Evolutionary conservation across 1,140 invertebrate species (phyloP), one percentile per base, ranked within the genome.

Genomic region (Bilobella aurantiaca): DNA sequence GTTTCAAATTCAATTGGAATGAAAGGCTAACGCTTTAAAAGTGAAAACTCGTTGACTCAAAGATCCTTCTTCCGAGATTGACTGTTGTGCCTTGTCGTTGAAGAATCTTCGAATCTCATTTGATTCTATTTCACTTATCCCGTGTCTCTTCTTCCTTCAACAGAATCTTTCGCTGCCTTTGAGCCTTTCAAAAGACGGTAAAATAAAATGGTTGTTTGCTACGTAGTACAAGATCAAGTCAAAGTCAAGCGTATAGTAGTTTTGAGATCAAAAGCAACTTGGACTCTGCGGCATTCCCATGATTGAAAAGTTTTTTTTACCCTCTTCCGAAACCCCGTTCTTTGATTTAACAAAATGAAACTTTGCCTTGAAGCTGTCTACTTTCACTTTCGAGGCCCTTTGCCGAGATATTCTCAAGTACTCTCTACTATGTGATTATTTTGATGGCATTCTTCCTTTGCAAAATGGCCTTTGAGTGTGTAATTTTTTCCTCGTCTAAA

Each of bases 271-370:
- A n/a, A 66, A 62, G 58, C 34, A 62, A 62, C 62, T n/a, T 21
- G 59, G 53, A 34, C 30, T 37, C 28, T 28, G 64, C 66, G 64
- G 57, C 64, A 67, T 69, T 42, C 34, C 31, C 34, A 67, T 69
- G 68, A 69, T 69, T 69, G 68, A 66, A 69, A 69, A 66, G 68
- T 69, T 69, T 67, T 60, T 37, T 21, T 46, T 28, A 42, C 37
- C 27, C 8, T 42, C 59, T 23, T 62, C 46, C 8, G 37, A 8
- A 21, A 14, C 14, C 8, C 8, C 8, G 34, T 42, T 23, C 21
- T 53, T 53, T 53, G 49, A 53, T 12, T 53, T 53, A 53, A 53
- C 5, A 53, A 53, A 53, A 53, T 8, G 18, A 18, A 53, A 53
- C 8, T 3, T 53, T 5, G 25, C 8, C 8, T 23, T 23, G 34